Base-by-base conservation (phyloP, 2,113 vertebrate species). In the Cinclus cinclus region DNA sequence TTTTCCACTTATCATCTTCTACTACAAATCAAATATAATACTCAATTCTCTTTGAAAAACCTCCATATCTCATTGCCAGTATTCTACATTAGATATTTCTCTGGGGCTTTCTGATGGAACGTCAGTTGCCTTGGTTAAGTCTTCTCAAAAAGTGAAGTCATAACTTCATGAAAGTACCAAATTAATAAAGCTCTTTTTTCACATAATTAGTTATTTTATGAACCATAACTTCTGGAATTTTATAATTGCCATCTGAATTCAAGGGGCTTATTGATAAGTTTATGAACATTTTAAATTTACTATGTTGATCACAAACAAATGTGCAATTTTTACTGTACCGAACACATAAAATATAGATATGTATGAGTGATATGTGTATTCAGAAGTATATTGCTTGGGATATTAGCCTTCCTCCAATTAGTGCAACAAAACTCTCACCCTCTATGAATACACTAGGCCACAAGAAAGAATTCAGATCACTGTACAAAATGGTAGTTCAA, bases 81-180 rank as follows among this genome's bases (percentile, higher is more conserved):
- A 71, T 77, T 74, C 37, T 69, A 69, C 46, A 73, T 59, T 64
- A 65, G 20, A 75, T 68, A 39, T 83, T 87, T n/a, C 87, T 75
- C 52, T 69, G 30, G 25, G 47, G 44, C 52, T 80, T 92, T 85
- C 50, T 90, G 89, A 82, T 16, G 13, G 22, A 91, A 87, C 42
- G 76, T 56, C 52, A 93, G 39, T 46, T 95, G 65, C 46, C 20
- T 87, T 60, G 11, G 71, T 60, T 89, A 93, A 93, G 46, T 83
- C 85, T 87, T 84, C 75, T 55, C 35, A 83, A 91, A 95, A 74
- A 52, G 6, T 27, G 44, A 93, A 90, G 18, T 91, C 95, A 89
- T 49, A 85, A 73, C 20, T 47, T 90, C 27, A 56, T 15, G 8
- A 22, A 94, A 77, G 11, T 49, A 65, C 3, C 59, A 81, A 92